phyloP scores from a whole-genome alignment of 2,797 vertebrate genomes.

The Yasuhikotakia modesta region DNA sequence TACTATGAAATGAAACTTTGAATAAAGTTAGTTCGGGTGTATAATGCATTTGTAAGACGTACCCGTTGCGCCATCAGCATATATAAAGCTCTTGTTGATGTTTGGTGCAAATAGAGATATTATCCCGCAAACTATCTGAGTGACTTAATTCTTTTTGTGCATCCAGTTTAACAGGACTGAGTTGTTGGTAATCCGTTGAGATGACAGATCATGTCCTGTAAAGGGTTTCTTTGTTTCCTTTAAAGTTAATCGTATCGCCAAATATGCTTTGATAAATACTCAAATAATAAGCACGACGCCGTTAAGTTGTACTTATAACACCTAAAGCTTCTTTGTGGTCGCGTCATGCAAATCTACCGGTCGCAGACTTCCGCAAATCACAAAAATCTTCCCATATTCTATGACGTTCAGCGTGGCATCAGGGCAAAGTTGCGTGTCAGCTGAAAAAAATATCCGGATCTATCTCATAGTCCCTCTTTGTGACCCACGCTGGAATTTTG shows the following conservation, averaged over 20 bases:
- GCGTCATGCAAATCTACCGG: background rate
- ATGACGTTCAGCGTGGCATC: slow-evolving; percentile 22
- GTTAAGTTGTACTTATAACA: background rate
- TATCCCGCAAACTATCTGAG: slow-evolving; percentile 11
- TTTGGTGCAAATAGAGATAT: slow-evolving; percentile 22
- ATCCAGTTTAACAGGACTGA: slow-evolving; percentile 34
- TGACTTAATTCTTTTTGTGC: slow-evolving; percentile 39
- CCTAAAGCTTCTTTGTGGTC: background rate
- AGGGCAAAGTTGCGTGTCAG: background rate
- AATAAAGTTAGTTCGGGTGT: slow-evolving; percentile 1
- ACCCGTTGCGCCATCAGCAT: slow-evolving; percentile 96
- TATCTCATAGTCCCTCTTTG: slow-evolving; percentile 29
- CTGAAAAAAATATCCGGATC: slow-evolving; percentile 34
- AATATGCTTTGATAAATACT: background rate
- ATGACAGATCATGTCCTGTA: slow-evolving; percentile 35
- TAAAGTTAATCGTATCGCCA: background rate
- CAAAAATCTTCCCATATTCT: background rate
- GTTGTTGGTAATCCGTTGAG: slow-evolving; percentile 44
- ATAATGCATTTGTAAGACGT: slow-evolving; percentile 61
- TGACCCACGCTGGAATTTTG: slow-evolving; percentile 73
- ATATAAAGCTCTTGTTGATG: slow-evolving; percentile 66
- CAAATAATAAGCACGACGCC: background rate
- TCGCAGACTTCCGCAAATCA: slow-evolving; percentile 12
- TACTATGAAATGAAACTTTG: background rate
- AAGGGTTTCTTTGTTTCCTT: slow-evolving; percentile 25